Evolutionary conservation across 1,140 invertebrate species (phyloP).

Genomic region (Trichomalopsis sarcophagae): DNA sequence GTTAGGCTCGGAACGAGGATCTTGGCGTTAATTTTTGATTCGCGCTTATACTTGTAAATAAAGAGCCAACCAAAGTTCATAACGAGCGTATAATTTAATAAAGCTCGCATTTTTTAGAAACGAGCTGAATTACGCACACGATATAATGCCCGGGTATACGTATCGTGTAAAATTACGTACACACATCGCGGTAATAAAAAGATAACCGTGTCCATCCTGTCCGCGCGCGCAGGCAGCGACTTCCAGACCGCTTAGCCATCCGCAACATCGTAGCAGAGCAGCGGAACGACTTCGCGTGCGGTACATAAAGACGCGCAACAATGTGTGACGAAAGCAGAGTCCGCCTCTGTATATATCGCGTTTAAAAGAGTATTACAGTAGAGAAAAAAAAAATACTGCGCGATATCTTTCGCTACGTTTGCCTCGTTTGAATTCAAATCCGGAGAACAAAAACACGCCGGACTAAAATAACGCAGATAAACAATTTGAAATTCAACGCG

Average conservation of each 20-base stretch:
- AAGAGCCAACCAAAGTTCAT: no score
- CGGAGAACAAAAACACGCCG: not conserved
- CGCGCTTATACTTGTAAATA: no score
- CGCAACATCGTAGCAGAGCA: not conserved
- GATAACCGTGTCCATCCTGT: not conserved
- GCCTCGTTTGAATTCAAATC: not conserved
- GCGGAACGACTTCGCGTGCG: constrained; percentile 24
- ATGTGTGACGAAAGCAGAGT: constrained; percentile 39
- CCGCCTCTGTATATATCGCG: not conserved
- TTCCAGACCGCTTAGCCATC: not conserved
- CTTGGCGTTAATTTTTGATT: not conserved
- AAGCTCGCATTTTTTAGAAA: no score
- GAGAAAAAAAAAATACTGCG: constrained; percentile 13
- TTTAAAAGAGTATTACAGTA: not conserved
- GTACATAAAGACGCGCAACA: constrained; percentile 33
- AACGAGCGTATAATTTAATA: no score
- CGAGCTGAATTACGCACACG: no score
- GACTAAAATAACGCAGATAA: not conserved
- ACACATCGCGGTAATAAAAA: not conserved
- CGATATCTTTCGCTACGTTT: constrained; percentile 44
- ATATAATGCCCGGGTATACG: no score
- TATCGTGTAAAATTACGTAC: no score
- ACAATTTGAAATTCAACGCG: constrained; percentile 43
- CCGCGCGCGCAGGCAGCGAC: not conserved
- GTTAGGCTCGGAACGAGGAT: not conserved